These are phyloP conservation scores for Thera britannica DNA, from an alignment of 2,888 invertebrate genomes.

Conservation along the genomic window DNA sequence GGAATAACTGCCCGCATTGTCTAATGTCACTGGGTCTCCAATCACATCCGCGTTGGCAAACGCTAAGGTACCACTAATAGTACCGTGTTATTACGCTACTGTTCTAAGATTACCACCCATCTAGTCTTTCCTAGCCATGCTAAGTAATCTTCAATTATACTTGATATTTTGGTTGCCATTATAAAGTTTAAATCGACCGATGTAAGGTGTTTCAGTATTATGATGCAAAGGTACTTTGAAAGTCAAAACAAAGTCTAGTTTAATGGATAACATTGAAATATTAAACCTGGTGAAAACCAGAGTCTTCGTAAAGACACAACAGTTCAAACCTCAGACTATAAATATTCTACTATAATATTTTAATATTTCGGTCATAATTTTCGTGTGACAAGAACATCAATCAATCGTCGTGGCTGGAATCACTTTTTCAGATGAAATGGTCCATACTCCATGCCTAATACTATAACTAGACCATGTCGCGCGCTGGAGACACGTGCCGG, in stretches of 20 bases:
- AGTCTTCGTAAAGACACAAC: not conserved
- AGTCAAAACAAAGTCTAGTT: not conserved
- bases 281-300: not conserved
- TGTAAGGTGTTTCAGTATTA: not conserved
- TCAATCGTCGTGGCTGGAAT: conserved; percentile 14
- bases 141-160: conserved; percentile 21
- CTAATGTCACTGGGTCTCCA: conserved; percentile 53
- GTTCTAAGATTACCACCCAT: conserved; percentile 33
- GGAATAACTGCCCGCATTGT: conserved; percentile 62
- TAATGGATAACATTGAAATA: not conserved
- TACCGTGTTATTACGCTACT: conserved; percentile 18
- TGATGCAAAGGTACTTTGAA: not conserved
- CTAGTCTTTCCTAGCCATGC: conserved; percentile 25
- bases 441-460: conserved; percentile 30
- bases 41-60: conserved; percentile 69
- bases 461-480: conserved; percentile 57
- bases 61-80: conserved; percentile 29
- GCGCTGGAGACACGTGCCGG: conserved; percentile 66
- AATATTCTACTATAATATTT: too few relatives aligned
- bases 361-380: not conserved
- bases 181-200: too few relatives aligned
- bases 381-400: not conserved
- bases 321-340: not conserved
- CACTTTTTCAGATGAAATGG: conserved; percentile 22
- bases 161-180: not conserved